A percentile compares a stretch with the other conserved stretches of the same genome.
Evolutionary conservation across 2,797 vertebrate species (phyloP).

Genomic region (Neosalanx taihuensis): DNA sequence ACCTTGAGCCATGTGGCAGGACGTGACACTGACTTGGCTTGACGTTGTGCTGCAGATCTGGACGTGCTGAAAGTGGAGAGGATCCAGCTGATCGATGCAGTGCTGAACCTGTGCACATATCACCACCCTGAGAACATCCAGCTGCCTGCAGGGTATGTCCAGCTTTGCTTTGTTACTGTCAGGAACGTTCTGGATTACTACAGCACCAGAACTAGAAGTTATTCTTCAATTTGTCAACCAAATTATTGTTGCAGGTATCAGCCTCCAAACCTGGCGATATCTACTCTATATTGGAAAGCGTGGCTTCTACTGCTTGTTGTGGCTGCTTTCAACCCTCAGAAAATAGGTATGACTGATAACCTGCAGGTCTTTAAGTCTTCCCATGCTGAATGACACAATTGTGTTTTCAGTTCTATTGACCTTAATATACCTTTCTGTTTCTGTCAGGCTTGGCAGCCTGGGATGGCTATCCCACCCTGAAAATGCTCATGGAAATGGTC

Average conservation of each 20-base stretch:
- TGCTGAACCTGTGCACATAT: constrained; percentile 96
- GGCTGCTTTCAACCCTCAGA: constrained; percentile 95
- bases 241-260: constrained; percentile 82
- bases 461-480: constrained; percentile 95
- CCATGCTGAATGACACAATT: not conserved
- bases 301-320: constrained; percentile 96
- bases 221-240: constrained; percentile 25
- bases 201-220: not conserved
- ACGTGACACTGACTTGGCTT: not conserved
- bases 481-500: constrained; percentile 99
- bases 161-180: constrained; percentile 9
- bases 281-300: constrained; percentile 96
- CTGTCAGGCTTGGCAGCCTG: constrained; percentile 88
- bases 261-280: constrained; percentile 94
- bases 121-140: constrained; percentile 99
- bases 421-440: constrained; percentile 1
- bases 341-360: constrained; percentile 79
- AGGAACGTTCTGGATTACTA: not conserved
- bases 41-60: constrained; percentile 75
- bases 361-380: not conserved
- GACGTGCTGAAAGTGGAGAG: constrained; percentile 94
- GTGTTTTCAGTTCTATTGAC: not conserved
- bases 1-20: too few species aligned
- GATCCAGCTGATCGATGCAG: constrained; percentile 94
- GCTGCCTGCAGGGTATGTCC: constrained; percentile 88